Evolutionary conservation across 2,797 vertebrate genomes (phyloP).

Genomic region (Eptatretus atami): DNA sequence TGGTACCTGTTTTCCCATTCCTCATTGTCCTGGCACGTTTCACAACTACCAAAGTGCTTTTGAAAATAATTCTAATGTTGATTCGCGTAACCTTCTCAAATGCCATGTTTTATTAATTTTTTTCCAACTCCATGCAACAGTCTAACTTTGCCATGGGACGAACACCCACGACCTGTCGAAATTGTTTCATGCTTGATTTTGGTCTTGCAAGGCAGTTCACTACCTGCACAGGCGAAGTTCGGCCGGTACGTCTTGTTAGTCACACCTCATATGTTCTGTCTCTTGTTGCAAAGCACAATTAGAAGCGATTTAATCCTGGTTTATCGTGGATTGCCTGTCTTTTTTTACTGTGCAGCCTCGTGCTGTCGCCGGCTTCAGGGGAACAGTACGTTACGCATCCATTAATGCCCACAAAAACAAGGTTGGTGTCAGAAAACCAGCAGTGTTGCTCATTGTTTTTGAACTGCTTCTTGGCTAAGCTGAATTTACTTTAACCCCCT

Average conservation of each 20-base stretch:
- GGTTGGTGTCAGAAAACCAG: conserved; percentile 17
- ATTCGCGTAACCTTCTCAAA: not conserved
- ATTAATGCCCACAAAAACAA: conserved; percentile 88
- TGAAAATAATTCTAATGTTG: too few relatives aligned
- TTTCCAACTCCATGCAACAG: conserved; percentile 15
- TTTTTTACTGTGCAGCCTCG: conserved; percentile 31
- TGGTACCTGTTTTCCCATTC: too few relatives aligned
- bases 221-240: conserved; percentile 83
- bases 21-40: too few relatives aligned
- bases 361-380: conserved; percentile 73
- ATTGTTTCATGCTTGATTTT: conserved; percentile 96
- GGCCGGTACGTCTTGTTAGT: conserved; percentile 30
- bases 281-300: too few relatives aligned
- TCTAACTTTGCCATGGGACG: conserved; percentile 97
- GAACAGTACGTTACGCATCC: conserved; percentile 82
- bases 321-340: not conserved
- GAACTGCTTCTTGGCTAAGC: too few relatives aligned
- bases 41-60: too few relatives aligned
- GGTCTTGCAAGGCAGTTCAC: conserved; percentile 91
- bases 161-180: conserved; percentile 71
- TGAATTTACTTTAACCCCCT: too few relatives aligned
- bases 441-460: too few relatives aligned
- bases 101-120: conserved; percentile 10
- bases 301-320: too few relatives aligned
- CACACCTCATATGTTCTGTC: too few relatives aligned